Percentiles rank a stretch among this genome's conserved stretches.
Evolutionary conservation across 2,797 vertebrate species (phyloP).

Genomic region (Falco naumanni): DNA sequence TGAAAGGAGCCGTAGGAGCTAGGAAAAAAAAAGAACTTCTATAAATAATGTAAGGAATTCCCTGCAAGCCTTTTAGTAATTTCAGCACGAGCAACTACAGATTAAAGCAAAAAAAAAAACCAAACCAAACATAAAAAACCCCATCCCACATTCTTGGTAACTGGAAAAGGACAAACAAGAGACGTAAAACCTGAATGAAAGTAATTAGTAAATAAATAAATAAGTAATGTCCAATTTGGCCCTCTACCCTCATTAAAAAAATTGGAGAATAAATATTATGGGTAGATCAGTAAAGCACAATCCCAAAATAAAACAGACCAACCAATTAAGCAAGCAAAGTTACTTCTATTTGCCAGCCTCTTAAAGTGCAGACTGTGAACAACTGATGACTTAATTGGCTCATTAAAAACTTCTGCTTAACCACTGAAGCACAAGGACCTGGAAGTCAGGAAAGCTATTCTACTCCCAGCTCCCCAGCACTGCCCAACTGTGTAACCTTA

Average conservation of each 20-base stretch:
- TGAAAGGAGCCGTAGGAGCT: background rate
- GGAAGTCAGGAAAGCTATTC: background rate
- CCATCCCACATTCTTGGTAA: background rate
- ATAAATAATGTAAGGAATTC: constrained; percentile 26
- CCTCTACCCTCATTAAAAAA: constrained; percentile 1
- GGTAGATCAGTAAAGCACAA: constrained; percentile 15
- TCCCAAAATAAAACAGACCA: constrained; percentile 12
- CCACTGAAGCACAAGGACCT: constrained; percentile 37
- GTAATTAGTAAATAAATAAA: background rate
- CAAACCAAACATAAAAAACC: background rate
- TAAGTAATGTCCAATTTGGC: background rate
- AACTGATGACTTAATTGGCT: constrained; percentile 64
- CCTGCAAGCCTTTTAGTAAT: background rate
- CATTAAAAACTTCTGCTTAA: constrained; percentile 60
- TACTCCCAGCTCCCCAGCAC: background rate
- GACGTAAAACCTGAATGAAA: constrained; percentile 10
- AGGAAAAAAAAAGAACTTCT: background rate
- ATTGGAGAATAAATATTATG: constrained; percentile 31
- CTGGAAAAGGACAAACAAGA: background rate
- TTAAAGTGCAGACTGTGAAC: constrained; percentile 51
- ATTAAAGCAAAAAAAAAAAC: background rate
- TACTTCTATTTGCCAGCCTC: constrained; percentile 49
- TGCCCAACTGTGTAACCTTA: background rate
- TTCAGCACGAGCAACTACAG: background rate
- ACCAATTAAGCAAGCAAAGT: constrained; percentile 64